Evolutionary conservation across 1,140 invertebrate genomes (phyloP), one percentile per base, ranked within the genome.

Genomic region (Anoplophora glabripennis): DNA sequence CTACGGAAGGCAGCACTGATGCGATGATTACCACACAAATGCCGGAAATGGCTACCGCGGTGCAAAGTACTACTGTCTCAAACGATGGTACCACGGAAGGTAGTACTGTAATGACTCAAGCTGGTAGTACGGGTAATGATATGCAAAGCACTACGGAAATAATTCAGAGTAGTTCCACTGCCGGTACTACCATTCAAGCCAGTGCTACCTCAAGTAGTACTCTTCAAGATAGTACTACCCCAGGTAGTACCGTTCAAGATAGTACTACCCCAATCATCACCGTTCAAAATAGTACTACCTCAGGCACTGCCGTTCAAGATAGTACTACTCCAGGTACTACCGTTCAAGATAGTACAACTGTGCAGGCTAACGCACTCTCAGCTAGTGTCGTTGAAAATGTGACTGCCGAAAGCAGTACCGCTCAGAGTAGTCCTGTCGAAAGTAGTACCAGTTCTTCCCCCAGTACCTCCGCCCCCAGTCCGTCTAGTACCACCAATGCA

Each of bases 401-500:
- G 21, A 2, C 21, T 28, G 21, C 21, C 21, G 21, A n/a, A n/a
- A n/a, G n/a, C n/a, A n/a, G n/a, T n/a, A n/a, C n/a, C n/a, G n/a
- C n/a, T n/a, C n/a, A n/a, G n/a, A n/a, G n/a, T n/a, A n/a, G n/a
- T n/a, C n/a, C 21, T 28, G 21, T 5, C 21, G 21, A 28, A 68
- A 28, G 21, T 14, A 56, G 57, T 51, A 75, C 63, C 46, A 62
- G 21, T 28, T 28, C 21, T 5, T 28, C 69, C 18, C 60, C 67
- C 4, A 59, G 66, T 44, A 67, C 67, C 66, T 73, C 68, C 56
- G 72, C 70, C 59, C 66, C 54, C 38, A 69, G 65, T 67, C 63
- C 72, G 68, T 49, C 71, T 67, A 69, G 69, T 75, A 75, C 58
- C 77, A 77, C 64, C 74, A 73, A 74, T 28, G 75, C 72, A 67